phyloP scores from a whole-genome alignment of 2,888 invertebrate genomes.

The Drosophila quinaria region DNA sequence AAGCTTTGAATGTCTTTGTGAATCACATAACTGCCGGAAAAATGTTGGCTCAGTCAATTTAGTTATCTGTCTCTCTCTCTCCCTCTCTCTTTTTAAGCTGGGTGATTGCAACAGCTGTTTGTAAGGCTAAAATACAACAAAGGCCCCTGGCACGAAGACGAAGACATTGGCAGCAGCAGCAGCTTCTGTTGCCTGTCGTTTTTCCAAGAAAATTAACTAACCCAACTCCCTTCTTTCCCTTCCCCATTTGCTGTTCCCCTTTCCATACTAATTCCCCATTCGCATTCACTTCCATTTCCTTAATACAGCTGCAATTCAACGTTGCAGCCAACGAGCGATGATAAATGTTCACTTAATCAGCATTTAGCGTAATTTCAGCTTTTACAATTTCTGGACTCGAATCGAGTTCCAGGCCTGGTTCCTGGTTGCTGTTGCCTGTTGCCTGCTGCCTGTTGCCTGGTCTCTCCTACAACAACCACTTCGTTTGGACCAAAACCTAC shows the following conservation, averaged over 20 bases:
- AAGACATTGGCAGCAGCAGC: constrained; percentile 16
- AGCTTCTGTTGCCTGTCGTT: constrained; percentile 72
- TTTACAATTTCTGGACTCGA: constrained; percentile 74
- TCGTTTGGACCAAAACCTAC: constrained; percentile 43
- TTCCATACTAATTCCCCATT: constrained; percentile 2
- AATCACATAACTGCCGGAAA: constrained; percentile 9
- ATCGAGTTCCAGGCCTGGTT: constrained; percentile 28
- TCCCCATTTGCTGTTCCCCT: constrained; percentile 1
- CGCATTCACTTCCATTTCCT: constrained; percentile 61
- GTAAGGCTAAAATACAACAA: constrained; percentile 38
- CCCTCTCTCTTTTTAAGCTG: constrained; percentile 25
- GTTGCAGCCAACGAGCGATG: constrained; percentile 75
- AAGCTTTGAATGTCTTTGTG: not conserved
- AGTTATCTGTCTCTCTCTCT: constrained; percentile 12
- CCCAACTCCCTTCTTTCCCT: constrained; percentile 40
- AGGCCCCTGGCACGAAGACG: constrained; percentile 7
- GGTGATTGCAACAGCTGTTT: constrained; percentile 65
- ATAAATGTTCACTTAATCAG: constrained; percentile 86
- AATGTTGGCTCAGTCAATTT: constrained; percentile 21
- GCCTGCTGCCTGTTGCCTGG: not conserved
- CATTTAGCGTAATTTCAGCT: constrained; percentile 86
- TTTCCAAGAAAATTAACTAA: constrained; percentile 81
- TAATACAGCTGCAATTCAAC: constrained; percentile 69
- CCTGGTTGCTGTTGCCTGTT: constrained; percentile 8
- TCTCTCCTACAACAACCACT: constrained; percentile 43